Conservation (phyloP, 2,113 vertebrate genomes). For the Spheniscus mendiculus region DNA sequence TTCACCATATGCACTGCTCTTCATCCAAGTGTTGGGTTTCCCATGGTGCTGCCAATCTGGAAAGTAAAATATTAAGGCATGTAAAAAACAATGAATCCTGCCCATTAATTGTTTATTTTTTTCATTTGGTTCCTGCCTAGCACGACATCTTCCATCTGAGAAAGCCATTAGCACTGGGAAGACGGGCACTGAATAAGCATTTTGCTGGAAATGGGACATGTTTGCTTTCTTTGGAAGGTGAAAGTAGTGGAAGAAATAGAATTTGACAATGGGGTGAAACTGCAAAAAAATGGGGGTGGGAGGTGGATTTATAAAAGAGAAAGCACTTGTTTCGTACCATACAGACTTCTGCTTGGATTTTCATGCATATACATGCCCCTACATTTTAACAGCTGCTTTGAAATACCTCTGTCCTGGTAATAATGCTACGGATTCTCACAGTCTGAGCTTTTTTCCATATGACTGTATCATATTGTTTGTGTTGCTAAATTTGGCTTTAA, state of each 20-base stretch:
- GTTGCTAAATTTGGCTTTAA: not conserved
- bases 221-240: slow-evolving; percentile 78
- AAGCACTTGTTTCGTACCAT: not conserved
- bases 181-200: slow-evolving; percentile 17
- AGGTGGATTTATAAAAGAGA: not conserved
- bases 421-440: not conserved
- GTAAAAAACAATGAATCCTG: slow-evolving; percentile 46
- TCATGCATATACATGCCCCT: not conserved
- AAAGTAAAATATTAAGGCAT: slow-evolving; percentile 64
- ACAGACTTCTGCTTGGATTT: not conserved
- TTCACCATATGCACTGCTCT: not conserved
- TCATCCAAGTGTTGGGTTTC: slow-evolving; percentile 60
- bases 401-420: not conserved
- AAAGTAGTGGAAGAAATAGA: slow-evolving; percentile 54
- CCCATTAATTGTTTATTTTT: slow-evolving; percentile 54
- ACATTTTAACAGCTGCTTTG: not conserved
- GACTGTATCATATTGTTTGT: not conserved
- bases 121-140: slow-evolving; percentile 44
- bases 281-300: not conserved
- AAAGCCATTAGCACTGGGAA: slow-evolving; percentile 70
- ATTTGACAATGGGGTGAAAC: slow-evolving; percentile 54
- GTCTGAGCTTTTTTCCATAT: not conserved
- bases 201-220: slow-evolving; percentile 65
- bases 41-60: slow-evolving; percentile 56
- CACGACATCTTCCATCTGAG: slow-evolving; percentile 71